Evolutionary conservation across 2,797 vertebrate genomes (phyloP).

Genomic region (Diglossa cyanea): DNA sequence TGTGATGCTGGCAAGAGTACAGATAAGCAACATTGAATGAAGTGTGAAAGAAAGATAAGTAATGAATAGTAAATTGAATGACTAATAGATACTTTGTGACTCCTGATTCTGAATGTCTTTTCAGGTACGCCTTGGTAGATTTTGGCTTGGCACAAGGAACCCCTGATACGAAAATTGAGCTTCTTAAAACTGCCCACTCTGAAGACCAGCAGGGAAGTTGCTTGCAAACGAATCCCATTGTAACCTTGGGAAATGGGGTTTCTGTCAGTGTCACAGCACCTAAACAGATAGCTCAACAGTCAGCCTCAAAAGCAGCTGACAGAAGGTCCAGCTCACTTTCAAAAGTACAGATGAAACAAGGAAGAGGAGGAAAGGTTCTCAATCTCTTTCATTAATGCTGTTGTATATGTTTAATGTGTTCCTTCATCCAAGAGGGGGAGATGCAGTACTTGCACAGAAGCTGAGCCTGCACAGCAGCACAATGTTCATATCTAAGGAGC

Average conservation of each 20-base stretch:
- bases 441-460: conserved; percentile 23
- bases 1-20: not conserved
- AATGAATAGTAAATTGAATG: not conserved
- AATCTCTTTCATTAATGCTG: conserved; percentile 42
- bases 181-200: conserved; percentile 87
- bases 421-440: conserved; percentile 68
- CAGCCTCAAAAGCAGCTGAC: conserved; percentile 76
- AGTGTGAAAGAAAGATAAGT: not conserved
- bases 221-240: conserved; percentile 72
- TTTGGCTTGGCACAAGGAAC: conserved; percentile 97
- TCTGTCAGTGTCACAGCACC: conserved; percentile 53
- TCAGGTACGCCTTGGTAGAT: conserved; percentile 94
- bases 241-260: conserved; percentile 72
- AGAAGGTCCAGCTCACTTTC: conserved; percentile 78
- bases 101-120: conserved; percentile 31
- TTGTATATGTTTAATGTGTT: not conserved
- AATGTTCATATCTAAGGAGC: not conserved
- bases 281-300: conserved; percentile 65
- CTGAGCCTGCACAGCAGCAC: not conserved
- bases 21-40: not conserved
- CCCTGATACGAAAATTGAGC: conserved; percentile 88
- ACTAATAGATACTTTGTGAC: not conserved
- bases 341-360: conserved; percentile 80
- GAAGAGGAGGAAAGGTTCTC: conserved; percentile 90
- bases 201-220: conserved; percentile 82